phyloP scores from a whole-genome alignment of 2,797 vertebrate species.

The Hyperoplus immaculatus region DNA sequence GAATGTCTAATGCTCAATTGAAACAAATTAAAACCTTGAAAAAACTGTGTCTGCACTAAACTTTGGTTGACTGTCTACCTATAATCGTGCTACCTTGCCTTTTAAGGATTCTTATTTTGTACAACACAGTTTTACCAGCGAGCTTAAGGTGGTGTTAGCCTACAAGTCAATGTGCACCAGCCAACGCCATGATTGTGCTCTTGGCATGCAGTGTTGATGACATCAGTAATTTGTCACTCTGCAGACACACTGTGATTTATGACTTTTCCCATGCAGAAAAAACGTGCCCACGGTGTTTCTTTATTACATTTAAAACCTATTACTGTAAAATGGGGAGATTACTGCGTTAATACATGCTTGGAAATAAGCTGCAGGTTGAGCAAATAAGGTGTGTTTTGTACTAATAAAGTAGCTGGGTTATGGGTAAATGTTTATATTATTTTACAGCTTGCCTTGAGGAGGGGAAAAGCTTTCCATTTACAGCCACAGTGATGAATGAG shows the following conservation, averaged over 20 bases:
- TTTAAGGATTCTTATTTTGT: not conserved
- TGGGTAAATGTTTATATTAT: conserved; percentile 81
- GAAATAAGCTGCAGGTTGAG: conserved; percentile 71
- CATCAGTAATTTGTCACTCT: conserved; percentile 81
- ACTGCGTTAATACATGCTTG: conserved; percentile 76
- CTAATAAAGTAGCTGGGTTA: conserved; percentile 77
- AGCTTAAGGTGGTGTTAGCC: conserved; percentile 41
- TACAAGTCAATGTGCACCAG: conserved; percentile 39
- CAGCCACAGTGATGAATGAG: conserved; percentile 75
- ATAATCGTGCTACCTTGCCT: not conserved
- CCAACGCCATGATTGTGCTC: conserved; percentile 57
- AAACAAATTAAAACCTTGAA: not conserved
- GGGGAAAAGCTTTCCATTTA: conserved; percentile 75
- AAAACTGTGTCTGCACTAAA: not conserved
- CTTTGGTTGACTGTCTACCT: conserved; percentile 1
- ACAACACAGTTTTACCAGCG: conserved; percentile 25
- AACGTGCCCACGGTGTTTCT: conserved; percentile 73
- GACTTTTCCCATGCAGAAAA: conserved; percentile 75
- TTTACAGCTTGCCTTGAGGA: conserved; percentile 77
- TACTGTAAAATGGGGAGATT: conserved; percentile 77
- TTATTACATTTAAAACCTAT: conserved; percentile 78
- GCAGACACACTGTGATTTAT: conserved; percentile 79
- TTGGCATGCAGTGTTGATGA: conserved; percentile 74
- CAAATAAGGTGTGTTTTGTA: conserved; percentile 68
- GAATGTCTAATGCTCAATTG: no score